Evolutionary conservation across 2,888 invertebrate species (phyloP), one percentile per base, ranked within the genome.

Genomic region (Cheilosia grossa): DNA sequence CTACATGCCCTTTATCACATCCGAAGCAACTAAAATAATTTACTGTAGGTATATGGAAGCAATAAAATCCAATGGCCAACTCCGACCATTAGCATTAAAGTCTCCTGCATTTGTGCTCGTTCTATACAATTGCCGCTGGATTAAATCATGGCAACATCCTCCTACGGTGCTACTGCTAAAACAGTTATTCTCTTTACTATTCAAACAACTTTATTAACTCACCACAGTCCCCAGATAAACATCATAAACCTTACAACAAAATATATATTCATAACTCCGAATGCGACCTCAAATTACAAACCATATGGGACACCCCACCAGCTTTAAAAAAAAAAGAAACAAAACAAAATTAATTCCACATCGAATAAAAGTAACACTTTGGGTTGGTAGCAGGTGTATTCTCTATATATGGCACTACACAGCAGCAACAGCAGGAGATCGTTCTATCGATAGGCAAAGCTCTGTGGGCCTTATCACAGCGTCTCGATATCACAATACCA

Each of bases 281-380:
- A 61, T 75, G 61, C 58, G 64, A 77, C 66, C 74, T 66, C 72
- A 85, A 66, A 66, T 54, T 70, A 72, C 49, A 72, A 72, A 44
- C 75, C 24, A 49, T 70, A 42, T 37, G 37, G 67, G 75, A 72
- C 72, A 67, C 73, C 85, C 72, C 61, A 63, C 75, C 5, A 66
- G 37, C 49, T 42, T 19, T 4, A 27, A 37, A 69, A 54, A 42
- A 27, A 56, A 24, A 24, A 24, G 3, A 37, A 40, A 69, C 17
- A 37, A n/a, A 63, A 58, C 37, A 30, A 79, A 78, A 79, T 85
- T 70, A 66, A 75, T 70, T 80, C 67, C 51, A 51, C 40, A 30
- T 58, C 64, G 61, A 85, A 85, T 85, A 85, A 85, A 85, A 85
- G 66, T 81, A 81, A 85, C 85, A 85, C 85, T 85, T 67, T 66